Base-by-base conservation (phyloP, 2,113 vertebrate genomes). In the Limnothrissa miodon region DNA sequence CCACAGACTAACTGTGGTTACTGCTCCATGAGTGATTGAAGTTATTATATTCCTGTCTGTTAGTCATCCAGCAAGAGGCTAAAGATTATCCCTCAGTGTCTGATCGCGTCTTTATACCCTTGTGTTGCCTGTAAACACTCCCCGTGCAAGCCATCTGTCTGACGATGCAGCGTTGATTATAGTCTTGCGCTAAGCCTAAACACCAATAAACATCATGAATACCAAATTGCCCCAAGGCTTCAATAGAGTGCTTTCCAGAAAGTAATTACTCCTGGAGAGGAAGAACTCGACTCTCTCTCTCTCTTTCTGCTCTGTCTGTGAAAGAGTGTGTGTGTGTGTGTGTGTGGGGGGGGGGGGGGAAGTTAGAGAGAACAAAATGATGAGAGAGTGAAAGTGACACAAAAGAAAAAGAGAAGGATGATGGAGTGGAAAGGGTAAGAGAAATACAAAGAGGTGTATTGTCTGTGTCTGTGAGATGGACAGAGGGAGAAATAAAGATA, bases 151-250 rank as follows among this genome's bases (percentile, higher is more conserved):
- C 79, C 56, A 46, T 85, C 74, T 86, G n/a, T 81, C 84, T 78
- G 78, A 87, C 83, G 86, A 85, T 83, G 83, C 42, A 5, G n/a
- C 53, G 25, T 56, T 83, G 59, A 88, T 88, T 86, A 85, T 39
- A 88, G 48, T 10, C 39, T 33, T 78, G n/a, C 80, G 82, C 51
- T 3, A 46, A 36, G 78, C 74, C 80, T 45, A 29, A 84, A 83
- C 82, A 74, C 66, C 66, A 74, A 74, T 74, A 74, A 74, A 74
- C 66, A 84, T 62, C 78, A 81, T 46, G 39, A 81, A 78, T 70
- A 45, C 21, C 82, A 84, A 66, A 81, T 42, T 83, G 85, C 48
- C 15, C 4, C 80, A 66, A 42, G 79, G 66, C 66, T 74, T 74
- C 29, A 10, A 33, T 74, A 10, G 66, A 74, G 29, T 13, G 85